Conservation (phyloP, 2,888 invertebrate genomes). For the Melanargia galathea region DNA sequence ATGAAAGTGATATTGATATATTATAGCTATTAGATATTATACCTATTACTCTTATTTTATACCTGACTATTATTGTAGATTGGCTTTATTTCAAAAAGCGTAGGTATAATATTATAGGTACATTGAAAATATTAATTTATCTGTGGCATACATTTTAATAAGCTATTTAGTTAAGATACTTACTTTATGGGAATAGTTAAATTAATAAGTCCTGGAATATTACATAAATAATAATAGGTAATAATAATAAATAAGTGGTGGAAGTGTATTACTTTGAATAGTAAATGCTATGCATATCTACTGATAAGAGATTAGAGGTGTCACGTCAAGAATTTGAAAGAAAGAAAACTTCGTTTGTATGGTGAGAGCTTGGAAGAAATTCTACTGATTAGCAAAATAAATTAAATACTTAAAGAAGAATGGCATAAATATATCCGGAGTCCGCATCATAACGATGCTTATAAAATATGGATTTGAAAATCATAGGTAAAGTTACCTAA, state of each 20-base stretch:
- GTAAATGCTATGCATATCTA: constrained; percentile 13
- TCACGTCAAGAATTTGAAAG: too few relatives aligned
- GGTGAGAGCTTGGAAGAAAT: too few relatives aligned
- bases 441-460: too few relatives aligned
- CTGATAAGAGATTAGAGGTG: too few relatives aligned
- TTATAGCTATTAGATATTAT: background rate
- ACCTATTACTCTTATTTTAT: background rate
- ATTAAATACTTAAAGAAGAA: too few relatives aligned
- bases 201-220: background rate
- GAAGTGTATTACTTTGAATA: background rate
- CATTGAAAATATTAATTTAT: background rate
- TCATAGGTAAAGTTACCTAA: too few relatives aligned
- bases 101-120: too few relatives aligned
- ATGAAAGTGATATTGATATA: constrained; percentile 9
- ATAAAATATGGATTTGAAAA: too few relatives aligned
- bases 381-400: too few relatives aligned
- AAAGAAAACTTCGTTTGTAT: too few relatives aligned
- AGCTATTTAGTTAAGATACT: background rate
- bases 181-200: background rate
- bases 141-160: background rate
- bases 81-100: background rate
- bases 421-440: too few relatives aligned
- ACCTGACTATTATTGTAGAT: too few relatives aligned
- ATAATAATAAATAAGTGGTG: background rate
- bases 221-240: background rate